Evolutionary conservation across 2,888 invertebrate species (phyloP), one percentile per base, ranked within the genome.

Genomic region (Philaethria dido): DNA sequence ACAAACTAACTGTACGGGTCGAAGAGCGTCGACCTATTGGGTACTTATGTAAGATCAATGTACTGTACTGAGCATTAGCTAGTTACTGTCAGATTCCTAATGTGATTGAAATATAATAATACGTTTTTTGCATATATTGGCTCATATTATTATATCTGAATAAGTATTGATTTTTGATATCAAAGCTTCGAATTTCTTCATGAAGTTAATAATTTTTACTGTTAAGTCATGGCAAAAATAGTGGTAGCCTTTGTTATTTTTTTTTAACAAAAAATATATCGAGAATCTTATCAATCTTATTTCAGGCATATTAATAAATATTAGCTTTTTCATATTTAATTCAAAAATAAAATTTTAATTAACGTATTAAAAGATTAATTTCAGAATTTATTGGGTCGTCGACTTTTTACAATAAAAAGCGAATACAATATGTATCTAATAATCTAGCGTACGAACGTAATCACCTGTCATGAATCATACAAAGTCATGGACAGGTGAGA

Each of bases 11-110:
- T 42, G 55, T 33, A 16, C 22, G 33, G 55, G 48, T 59, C 36
- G 47, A 64, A 64, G 64, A 59, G 57, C 62, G 66, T 47, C 54
- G 61, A 70, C 42, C 70, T 36, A 55, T 25, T 14, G 39, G 20
- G n/a, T 57, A 25, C 57, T 29, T 48, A 59, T 64, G 47, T 45
- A 63, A 69, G 69, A 67, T 69, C 64, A 69, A 67, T 67, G 62
- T 44, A 63, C 67, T 44, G 45, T 45, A 60, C 13, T 18, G 11
- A 60, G 14, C 25, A 60, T 44, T 60, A 45, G 60, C 45, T 60
- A 45, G 45, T 45, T 60, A 45, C 39, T 42, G 55, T 57, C 55
- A 57, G 55, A 55, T 39, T 57, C 39, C 22, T 39, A 57, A 57
- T 22, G n/a, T 22, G 55, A 57, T 42, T 42, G 39, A 42, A 42